A percentile compares a stretch with the other conserved stretches of the same genome.
These are phyloP conservation scores for Apostichopus leukothele DNA, from an alignment of 53 echinoderm and acorn worm genomes.

Conservation along the genomic window DNA sequence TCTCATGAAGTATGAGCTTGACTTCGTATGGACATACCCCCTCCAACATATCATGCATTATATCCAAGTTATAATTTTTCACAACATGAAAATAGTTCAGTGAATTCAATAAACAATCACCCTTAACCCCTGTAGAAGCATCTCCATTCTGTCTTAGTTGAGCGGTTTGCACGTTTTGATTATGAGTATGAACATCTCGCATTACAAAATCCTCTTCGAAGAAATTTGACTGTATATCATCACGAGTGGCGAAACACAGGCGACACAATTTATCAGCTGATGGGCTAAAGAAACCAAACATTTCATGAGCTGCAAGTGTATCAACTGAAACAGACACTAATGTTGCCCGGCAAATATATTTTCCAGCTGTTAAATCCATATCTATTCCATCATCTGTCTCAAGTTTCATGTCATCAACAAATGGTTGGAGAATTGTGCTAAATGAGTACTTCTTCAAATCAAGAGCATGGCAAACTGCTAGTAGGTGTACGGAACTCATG, in stretches of 20 bases:
- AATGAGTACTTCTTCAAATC: conserved; percentile 65
- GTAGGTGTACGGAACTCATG: conserved; percentile 57
- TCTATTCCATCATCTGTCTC: conserved; percentile 53
- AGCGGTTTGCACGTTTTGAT: no score
- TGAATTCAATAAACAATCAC: conserved; percentile 32
- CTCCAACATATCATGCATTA: conserved; percentile 67
- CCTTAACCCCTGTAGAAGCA: background rate
- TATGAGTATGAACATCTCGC: no score
- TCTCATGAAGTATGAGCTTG: conserved; percentile 12
- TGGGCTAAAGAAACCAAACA: conserved; percentile 69
- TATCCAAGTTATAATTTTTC: conserved; percentile 53
- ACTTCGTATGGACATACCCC: conserved; percentile 62
- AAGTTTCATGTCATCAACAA: conserved; percentile 58
- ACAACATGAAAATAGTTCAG: conserved; percentile 59
- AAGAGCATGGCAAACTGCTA: conserved; percentile 52
- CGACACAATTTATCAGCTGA: conserved; percentile 66
- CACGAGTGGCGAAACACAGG: conserved; percentile 51
- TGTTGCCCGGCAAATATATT: conserved; percentile 19
- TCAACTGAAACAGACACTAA: conserved; percentile 58
- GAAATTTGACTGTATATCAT: conserved; percentile 50
- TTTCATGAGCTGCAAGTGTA: conserved; percentile 64
- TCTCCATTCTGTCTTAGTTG: no score
- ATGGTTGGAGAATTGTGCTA: conserved; percentile 53
- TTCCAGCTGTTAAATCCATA: background rate
- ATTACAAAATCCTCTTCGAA: conserved; percentile 64